A percentile compares a stretch with the other conserved stretches of the same genome.
These are phyloP conservation scores for Hedychridium roseum DNA, from an alignment of 2,888 invertebrate genomes.

Conservation along the genomic window DNA sequence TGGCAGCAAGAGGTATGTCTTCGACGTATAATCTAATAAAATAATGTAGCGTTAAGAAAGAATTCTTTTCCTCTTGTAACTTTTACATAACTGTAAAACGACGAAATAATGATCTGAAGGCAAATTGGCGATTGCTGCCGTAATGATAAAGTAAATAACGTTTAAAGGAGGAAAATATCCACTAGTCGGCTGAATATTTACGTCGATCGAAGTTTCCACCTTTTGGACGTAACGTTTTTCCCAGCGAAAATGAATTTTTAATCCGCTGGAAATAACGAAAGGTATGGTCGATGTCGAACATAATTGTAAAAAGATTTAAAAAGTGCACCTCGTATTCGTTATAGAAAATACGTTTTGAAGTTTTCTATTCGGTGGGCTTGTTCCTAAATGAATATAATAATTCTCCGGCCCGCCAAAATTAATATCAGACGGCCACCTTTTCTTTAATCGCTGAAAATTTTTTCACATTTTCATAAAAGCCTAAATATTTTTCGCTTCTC, in stretches of 20 bases:
- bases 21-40: constrained; percentile 53
- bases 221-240: constrained; percentile 30
- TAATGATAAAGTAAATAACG: constrained; percentile 48
- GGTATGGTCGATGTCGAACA: background rate
- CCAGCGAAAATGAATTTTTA: constrained; percentile 50
- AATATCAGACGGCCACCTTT: background rate
- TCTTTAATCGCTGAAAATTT: constrained; percentile 9
- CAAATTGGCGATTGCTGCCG: constrained; percentile 35
- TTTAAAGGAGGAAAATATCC: constrained; percentile 50
- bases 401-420: constrained; percentile 12
- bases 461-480: background rate
- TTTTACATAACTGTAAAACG: constrained; percentile 59
- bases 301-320: background rate
- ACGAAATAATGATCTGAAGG: constrained; percentile 47
- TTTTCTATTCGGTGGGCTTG: constrained; percentile 9
- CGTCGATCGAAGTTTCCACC: too few relatives aligned
- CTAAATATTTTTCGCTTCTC: background rate
- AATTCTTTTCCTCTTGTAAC: constrained; percentile 8
- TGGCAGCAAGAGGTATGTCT: constrained; percentile 56
- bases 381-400: constrained; percentile 16
- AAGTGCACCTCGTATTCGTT: constrained; percentile 36
- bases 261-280: constrained; percentile 26
- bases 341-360: constrained; percentile 20
- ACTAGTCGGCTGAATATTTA: constrained; percentile 41
- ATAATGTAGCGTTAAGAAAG: constrained; percentile 1